Percentiles rank a stretch among this genome's conserved stretches.
These are phyloP conservation scores for Meiosimyza platycephala DNA, from an alignment of 2,888 invertebrate species.

Conservation along the genomic window DNA sequence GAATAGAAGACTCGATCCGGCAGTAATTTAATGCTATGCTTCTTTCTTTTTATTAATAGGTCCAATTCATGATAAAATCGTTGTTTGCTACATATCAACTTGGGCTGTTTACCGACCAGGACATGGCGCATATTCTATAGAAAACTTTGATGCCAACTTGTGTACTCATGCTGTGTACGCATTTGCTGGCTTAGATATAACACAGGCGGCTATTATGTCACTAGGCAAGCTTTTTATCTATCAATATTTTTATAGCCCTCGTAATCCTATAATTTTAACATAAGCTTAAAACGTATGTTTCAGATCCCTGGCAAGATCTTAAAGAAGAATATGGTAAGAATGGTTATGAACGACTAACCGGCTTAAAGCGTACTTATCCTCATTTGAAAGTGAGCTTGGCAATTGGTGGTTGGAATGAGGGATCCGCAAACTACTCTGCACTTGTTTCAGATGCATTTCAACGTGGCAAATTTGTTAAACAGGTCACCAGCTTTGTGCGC, in stretches of 20 bases:
- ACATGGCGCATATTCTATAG: slow-evolving; percentile 74
- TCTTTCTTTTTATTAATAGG: slow-evolving; percentile 64
- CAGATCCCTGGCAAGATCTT: slow-evolving; percentile 83
- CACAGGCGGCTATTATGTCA: slow-evolving; percentile 75
- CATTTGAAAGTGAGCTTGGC: slow-evolving; percentile 80
- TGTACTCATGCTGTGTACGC: slow-evolving; percentile 87
- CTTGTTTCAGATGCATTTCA: slow-evolving; percentile 75
- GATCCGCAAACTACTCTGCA: slow-evolving; percentile 71
- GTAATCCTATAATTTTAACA: background rate
- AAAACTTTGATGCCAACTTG: slow-evolving; percentile 77
- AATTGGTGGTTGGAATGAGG: slow-evolving; percentile 94
- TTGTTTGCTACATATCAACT: slow-evolving; percentile 83
- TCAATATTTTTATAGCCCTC: background rate
- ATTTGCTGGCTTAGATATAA: slow-evolving; percentile 81
- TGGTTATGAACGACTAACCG: slow-evolving; percentile 77
- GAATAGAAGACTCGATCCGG: background rate
- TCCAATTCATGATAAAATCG: slow-evolving; percentile 77
- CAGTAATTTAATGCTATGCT: background rate
- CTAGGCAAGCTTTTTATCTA: slow-evolving; percentile 70
- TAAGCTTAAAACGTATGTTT: slow-evolving; percentile 35
- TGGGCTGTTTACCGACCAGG: slow-evolving; percentile 82
- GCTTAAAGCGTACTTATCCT: slow-evolving; percentile 75
- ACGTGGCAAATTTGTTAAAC: slow-evolving; percentile 77
- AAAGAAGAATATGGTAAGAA: slow-evolving; percentile 80
- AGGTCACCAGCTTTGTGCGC: slow-evolving; percentile 75